Conservation (phyloP, 2,797 vertebrate species). For the Masticophis lateralis region DNA sequence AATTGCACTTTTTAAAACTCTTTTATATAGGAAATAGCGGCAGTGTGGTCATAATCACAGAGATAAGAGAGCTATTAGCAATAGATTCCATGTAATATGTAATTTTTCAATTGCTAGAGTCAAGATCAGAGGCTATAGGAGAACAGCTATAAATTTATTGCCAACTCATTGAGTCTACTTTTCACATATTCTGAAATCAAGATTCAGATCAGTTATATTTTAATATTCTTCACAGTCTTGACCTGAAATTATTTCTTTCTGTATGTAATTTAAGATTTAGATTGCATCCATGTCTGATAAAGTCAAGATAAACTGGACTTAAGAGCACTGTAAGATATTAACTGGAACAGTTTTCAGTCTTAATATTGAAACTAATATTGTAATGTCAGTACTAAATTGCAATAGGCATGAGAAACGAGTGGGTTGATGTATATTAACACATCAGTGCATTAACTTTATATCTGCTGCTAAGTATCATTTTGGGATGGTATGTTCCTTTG, state of each 20-base stretch:
- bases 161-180: neutral
- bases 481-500: slow-evolving; percentile 12
- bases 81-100: neutral
- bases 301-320: neutral
- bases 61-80: neutral
- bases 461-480: slow-evolving; percentile 40
- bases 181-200: neutral
- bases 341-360: neutral
- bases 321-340: neutral
- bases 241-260: neutral
- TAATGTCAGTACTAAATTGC: slow-evolving; percentile 22
- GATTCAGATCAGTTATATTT: too few relatives aligned
- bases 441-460: slow-evolving; percentile 20
- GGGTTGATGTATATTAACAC: slow-evolving; percentile 37
- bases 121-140: neutral
- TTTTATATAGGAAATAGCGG: neutral
- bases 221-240: neutral
- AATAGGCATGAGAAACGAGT: slow-evolving; percentile 56
- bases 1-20: neutral
- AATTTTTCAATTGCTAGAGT: neutral
- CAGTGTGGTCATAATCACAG: neutral
- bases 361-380: neutral
- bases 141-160: neutral
- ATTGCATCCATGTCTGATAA: neutral
- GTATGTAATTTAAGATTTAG: neutral